phyloP scores from a whole-genome alignment of 2,797 vertebrate species.

The Malacoctenus gilli region DNA sequence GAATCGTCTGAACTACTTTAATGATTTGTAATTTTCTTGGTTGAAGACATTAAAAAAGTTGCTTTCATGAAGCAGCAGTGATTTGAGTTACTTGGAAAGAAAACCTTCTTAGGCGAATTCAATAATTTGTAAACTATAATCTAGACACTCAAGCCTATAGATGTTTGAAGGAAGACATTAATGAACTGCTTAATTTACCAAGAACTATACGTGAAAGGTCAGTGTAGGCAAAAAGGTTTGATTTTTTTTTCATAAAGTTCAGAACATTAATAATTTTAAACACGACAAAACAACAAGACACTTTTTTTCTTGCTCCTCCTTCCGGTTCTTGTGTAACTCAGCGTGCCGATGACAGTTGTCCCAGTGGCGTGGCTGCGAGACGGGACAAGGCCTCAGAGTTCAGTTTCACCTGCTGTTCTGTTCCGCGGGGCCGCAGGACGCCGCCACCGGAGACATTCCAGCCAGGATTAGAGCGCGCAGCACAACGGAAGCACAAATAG shows the following conservation, averaged over 20 bases:
- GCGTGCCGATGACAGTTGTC: too few relatives aligned
- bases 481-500: conserved; percentile 72
- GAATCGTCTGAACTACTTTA: conserved; percentile 21
- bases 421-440: conserved; percentile 56
- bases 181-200: too few relatives aligned
- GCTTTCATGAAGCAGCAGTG: conserved; percentile 22
- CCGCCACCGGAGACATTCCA: conserved; percentile 74
- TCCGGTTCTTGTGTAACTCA: too few relatives aligned
- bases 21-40: conserved; percentile 23
- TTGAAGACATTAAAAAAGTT: conserved; percentile 17
- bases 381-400: conserved; percentile 55
- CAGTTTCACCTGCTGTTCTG: conserved; percentile 77
- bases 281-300: too few relatives aligned
- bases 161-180: conserved; percentile 7
- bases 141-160: conserved; percentile 3
- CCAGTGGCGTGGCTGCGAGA: conserved; percentile 39
- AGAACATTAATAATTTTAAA: too few relatives aligned
- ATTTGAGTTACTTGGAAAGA: conserved; percentile 32
- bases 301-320: too few relatives aligned
- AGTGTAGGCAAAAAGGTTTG: too few relatives aligned
- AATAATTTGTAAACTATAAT: conserved; percentile 42
- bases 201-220: too few relatives aligned
- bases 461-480: conserved; percentile 72
- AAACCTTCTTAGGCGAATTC: conserved; percentile 38
- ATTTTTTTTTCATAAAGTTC: too few relatives aligned